Conservation (phyloP, 1,140 invertebrate species). For the Mycetomoellerius zeteki region DNA sequence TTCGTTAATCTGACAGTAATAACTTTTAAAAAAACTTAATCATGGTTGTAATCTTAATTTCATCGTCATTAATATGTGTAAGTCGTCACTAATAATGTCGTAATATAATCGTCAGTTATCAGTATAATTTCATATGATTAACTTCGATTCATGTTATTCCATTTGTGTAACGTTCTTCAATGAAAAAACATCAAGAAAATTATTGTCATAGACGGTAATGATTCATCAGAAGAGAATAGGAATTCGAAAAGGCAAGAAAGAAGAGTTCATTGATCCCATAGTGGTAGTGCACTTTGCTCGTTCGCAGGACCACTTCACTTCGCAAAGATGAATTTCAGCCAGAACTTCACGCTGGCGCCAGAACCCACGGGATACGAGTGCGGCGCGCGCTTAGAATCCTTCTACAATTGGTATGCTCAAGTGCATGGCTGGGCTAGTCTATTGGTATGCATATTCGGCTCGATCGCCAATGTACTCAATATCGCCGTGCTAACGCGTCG, state of each 20-base stretch:
- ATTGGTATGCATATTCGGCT: slow-evolving; percentile 96
- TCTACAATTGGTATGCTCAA: slow-evolving; percentile 85
- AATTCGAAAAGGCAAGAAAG: neutral
- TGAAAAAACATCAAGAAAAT: neutral
- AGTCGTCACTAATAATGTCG: neutral
- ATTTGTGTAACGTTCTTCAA: neutral
- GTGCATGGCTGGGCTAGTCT: slow-evolving; percentile 92
- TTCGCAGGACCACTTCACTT: neutral
- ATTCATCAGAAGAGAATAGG: neutral
- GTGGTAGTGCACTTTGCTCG: neutral
- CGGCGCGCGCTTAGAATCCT: slow-evolving; percentile 83
- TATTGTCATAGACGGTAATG: neutral
- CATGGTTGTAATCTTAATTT: neutral
- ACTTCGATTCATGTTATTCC: neutral
- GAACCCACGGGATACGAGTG: slow-evolving; percentile 79
- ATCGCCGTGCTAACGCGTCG: slow-evolving; percentile 96
- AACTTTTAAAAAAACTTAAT: neutral
- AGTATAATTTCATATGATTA: slow-evolving; percentile 3
- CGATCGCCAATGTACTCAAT: slow-evolving; percentile 96
- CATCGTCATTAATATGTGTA: neutral
- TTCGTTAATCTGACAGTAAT: slow-evolving; percentile 19
- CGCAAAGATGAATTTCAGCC: slow-evolving; percentile 24
- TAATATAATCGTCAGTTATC: neutral
- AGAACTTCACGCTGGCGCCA: slow-evolving; percentile 59
- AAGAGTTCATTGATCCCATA: neutral